Base-by-base conservation (phyloP, 2,888 invertebrate species). In the Clistopyga incitator region DNA sequence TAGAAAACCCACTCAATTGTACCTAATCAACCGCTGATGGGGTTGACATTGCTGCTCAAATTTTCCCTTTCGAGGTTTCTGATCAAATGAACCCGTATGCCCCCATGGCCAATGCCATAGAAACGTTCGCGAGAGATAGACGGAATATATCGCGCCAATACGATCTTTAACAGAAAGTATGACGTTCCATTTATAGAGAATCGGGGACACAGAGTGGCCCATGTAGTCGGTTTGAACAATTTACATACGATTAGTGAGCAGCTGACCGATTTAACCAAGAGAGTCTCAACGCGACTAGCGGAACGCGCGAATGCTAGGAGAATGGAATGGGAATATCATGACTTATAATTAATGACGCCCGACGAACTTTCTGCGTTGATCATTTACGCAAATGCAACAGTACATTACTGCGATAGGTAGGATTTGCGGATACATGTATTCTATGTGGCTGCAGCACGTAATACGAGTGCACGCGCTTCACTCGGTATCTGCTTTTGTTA, bases 21-120 rank as follows among this genome's bases (percentile, higher is more conserved):
- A 25, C 23, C 29, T 34, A 15, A 67, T 56, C 6, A 56, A 74
- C 6, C 64, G 13, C 29, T 13, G 13, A 64, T 50, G 61, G 6
- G 25, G 1, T 50, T 71, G n/a, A 64, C 52, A 70, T 34, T 70
- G n/a, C 38, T 38, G 4, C 42, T 6, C 18, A 6, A 47, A 56
- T 47, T 3, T 8, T 25, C n/a, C 42, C 42, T 42, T 20, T n/a
- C 3, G 52, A 67, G 23, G 10, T 67, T 67, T 23, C n/a, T 64
- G 8, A 65, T 52, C 42, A 23, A 75, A 75, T 59, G 59, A 52
- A 38, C 74, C 79, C 67, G 45, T 74, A 67, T 74, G 38, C 68
- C 68, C 64, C 15, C 56, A 71, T 56, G 25, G 52, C 6, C 47
- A 78, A 50, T 70, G 20, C 34, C 34, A 68, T 15, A 47, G 3